These are phyloP conservation scores for Zoanthus solanderi DNA, from an alignment of 92 coral and sea anemone genomes.

Conservation along the genomic window DNA sequence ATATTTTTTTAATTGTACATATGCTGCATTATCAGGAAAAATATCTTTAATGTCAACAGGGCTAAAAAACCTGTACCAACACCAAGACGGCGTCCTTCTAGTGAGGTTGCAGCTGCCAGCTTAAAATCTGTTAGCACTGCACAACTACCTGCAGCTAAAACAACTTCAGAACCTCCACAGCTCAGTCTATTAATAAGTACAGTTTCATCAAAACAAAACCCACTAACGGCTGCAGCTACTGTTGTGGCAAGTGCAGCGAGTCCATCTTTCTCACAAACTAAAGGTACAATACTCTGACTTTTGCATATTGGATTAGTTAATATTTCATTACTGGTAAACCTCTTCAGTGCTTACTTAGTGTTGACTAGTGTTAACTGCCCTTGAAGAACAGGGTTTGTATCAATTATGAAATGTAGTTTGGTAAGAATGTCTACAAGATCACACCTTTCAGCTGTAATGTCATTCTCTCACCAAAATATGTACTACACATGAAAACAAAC, in stretches of 20 bases:
- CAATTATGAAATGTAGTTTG: too few species aligned
- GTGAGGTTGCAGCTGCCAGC: background rate
- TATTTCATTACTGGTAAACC: too few species aligned
- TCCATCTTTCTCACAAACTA: background rate
- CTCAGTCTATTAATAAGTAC: background rate
- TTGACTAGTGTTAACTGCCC: too few species aligned
- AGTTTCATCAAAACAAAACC: background rate
- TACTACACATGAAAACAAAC: too few species aligned
- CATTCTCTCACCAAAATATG: too few species aligned
- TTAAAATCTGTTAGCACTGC: background rate
- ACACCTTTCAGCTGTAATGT: too few species aligned
- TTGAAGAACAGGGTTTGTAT: too few species aligned
- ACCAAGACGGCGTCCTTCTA: slow-evolving; percentile 13
- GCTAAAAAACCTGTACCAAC: slow-evolving; percentile 31
- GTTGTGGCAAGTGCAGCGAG: background rate
- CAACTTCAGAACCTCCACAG: background rate
- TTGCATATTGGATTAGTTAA: background rate
- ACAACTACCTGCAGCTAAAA: background rate
- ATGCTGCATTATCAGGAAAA: slow-evolving; percentile 51
- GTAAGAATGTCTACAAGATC: too few species aligned
- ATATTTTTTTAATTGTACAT: slow-evolving; percentile 52
- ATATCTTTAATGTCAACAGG: background rate
- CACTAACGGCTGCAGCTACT: background rate
- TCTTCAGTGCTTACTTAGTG: too few species aligned
- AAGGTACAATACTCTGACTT: background rate